Conservation (phyloP, 2,113 vertebrate species). For the Chrysochloris asiatica region DNA sequence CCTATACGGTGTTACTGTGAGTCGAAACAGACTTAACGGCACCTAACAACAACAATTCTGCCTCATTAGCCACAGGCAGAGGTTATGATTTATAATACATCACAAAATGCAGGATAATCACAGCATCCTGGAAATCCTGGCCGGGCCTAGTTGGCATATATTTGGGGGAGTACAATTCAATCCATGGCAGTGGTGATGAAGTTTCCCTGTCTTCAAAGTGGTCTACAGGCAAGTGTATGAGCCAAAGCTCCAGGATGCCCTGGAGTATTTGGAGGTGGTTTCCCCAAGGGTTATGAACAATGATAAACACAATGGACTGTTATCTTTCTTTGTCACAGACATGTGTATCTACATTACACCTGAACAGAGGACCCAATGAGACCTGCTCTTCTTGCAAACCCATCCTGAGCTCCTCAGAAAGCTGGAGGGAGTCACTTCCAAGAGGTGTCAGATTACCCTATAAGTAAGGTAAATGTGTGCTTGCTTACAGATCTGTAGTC, state of each 20-base stretch:
- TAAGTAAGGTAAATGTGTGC: not conserved
- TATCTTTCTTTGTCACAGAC: conserved; percentile 78
- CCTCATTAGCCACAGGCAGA: not conserved
- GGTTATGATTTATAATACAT: not conserved
- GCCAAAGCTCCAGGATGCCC: conserved; percentile 61
- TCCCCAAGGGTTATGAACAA: conserved; percentile 64
- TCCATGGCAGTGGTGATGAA: not conserved
- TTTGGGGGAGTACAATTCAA: not conserved
- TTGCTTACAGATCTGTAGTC: too few species aligned
- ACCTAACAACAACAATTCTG: not conserved
- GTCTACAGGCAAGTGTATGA: conserved; percentile 55
- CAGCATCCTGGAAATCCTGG: not conserved
- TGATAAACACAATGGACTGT: conserved; percentile 34
- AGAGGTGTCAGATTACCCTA: not conserved
- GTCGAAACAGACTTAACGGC: too few species aligned
- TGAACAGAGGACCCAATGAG: conserved; percentile 79
- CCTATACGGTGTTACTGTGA: too few species aligned
- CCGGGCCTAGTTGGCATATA: not conserved
- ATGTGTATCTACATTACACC: conserved; percentile 80
- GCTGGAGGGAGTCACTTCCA: conserved; percentile 58
- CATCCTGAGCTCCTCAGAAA: conserved; percentile 71
- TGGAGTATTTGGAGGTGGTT: conserved; percentile 31
- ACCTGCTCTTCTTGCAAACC: conserved; percentile 81
- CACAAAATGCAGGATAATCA: not conserved
- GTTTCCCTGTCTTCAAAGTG: conserved; percentile 28